Conservation (phyloP, 30 jellyfish, hydroid and myxozoan species). For the Cassiopea xamachana region DNA sequence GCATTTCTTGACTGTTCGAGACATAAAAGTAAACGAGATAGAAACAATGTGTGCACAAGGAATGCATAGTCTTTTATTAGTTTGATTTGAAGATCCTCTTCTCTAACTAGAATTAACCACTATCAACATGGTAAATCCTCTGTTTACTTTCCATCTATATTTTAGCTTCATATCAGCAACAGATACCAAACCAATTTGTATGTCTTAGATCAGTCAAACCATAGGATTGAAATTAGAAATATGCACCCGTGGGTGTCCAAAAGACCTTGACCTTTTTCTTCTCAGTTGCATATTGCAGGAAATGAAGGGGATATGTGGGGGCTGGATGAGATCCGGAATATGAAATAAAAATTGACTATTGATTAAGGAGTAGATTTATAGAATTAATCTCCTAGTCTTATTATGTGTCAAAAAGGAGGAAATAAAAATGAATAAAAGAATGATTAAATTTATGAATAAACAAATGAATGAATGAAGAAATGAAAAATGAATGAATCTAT, state of each 20-base stretch:
- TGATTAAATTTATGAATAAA: not conserved
- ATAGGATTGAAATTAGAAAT: no score
- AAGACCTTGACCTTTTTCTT: no score
- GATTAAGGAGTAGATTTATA: no score
- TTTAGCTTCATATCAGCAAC: not conserved
- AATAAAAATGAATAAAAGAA: not conserved
- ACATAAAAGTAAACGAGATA: slow-evolving; percentile 37
- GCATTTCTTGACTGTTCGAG: slow-evolving; percentile 35
- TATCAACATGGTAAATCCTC: slow-evolving; percentile 23
- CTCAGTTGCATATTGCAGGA: no score
- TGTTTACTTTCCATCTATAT: slow-evolving; percentile 36
- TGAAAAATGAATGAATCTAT: not conserved
- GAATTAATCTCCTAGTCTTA: not conserved
- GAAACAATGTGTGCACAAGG: slow-evolving; percentile 40
- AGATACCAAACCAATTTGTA: slow-evolving; percentile 15
- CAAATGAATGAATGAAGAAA: not conserved
- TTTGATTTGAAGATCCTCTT: slow-evolving; percentile 52
- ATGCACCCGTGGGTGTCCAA: no score
- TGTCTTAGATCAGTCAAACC: not conserved
- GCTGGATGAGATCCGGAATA: no score
- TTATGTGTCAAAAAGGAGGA: not conserved
- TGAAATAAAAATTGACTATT: no score
- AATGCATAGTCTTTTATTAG: slow-evolving; percentile 39
- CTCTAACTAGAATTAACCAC: slow-evolving; percentile 34
- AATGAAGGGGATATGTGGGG: no score